phyloP scores from a whole-genome alignment of 2,888 invertebrate species.

The Chymomyza caudatula region DNA sequence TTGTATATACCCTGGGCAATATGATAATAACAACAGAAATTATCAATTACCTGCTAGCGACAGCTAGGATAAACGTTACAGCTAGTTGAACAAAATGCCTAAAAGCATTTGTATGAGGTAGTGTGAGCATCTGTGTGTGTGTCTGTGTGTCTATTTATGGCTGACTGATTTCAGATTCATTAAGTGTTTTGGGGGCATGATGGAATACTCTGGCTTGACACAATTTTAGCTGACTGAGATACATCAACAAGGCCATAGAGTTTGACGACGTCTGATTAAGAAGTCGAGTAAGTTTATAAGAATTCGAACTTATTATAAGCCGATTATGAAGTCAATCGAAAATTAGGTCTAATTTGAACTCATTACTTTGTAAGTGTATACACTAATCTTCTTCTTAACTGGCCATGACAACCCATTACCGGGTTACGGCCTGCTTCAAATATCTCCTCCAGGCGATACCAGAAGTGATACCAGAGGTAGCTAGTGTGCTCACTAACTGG shows the following conservation, averaged over 20 bases:
- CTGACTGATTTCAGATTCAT: neutral
- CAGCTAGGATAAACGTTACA: conserved; percentile 20
- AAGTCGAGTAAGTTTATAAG: no score
- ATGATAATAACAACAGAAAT: conserved; percentile 54
- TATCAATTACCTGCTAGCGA: conserved; percentile 52
- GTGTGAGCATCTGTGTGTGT: neutral
- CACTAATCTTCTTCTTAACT: no score
- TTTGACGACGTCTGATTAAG: no score
- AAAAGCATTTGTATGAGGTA: neutral
- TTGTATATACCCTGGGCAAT: conserved; percentile 22
- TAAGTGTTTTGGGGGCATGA: neutral
- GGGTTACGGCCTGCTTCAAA: no score
- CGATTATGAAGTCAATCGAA: no score
- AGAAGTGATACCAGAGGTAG: no score
- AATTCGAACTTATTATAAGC: no score
- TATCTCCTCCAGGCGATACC: no score
- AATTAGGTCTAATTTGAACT: no score
- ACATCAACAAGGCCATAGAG: neutral
- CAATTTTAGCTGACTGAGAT: neutral
- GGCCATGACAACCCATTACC: no score
- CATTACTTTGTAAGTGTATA: no score
- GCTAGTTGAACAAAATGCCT: conserved; percentile 24
- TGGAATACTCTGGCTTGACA: neutral
- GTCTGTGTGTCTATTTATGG: conserved; percentile 16
- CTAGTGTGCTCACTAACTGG: no score